phyloP scores from a whole-genome alignment of 2,113 vertebrate genomes.

The Paralichthys olivaceus region DNA sequence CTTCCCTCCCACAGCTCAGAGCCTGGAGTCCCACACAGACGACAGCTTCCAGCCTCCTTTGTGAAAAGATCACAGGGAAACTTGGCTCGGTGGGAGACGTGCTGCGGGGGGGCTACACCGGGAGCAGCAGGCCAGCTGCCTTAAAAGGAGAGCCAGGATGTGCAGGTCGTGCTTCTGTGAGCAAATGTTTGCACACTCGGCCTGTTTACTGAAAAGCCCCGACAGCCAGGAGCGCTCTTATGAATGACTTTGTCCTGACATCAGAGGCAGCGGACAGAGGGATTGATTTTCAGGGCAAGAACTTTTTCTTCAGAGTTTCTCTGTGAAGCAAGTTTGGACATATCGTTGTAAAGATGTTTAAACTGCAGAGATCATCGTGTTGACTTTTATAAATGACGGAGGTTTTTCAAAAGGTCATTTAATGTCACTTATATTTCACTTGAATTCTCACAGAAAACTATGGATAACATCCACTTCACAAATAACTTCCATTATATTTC shows the following conservation, averaged over 20 bases:
- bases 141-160: conserved; percentile 77
- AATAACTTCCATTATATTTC: background rate
- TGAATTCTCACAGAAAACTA: too few species aligned
- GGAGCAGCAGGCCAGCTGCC: conserved; percentile 31
- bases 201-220: conserved; percentile 48
- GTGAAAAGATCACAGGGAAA: conserved; percentile 41
- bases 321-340: too few species aligned
- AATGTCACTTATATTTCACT: too few species aligned
- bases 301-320: background rate
- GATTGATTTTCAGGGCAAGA: background rate
- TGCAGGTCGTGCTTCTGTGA: conserved; percentile 59
- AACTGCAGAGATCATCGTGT: too few species aligned
- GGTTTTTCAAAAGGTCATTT: too few species aligned
- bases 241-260: conserved; percentile 47
- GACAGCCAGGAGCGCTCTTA: conserved; percentile 31
- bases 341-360: too few species aligned
- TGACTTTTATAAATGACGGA: too few species aligned
- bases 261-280: conserved; percentile 1
- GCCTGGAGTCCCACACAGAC: conserved; percentile 16
- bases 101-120: conserved; percentile 5
- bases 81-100: conserved; percentile 38
- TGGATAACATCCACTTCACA: too few species aligned
- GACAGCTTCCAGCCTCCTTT: conserved; percentile 31
- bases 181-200: conserved; percentile 60
- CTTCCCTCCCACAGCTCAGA: conserved; percentile 22